Percentiles rank a stretch among this genome's conserved stretches.
phyloP scores from a whole-genome alignment of 2,797 vertebrate genomes.

The Leptatherina wallacei region DNA sequence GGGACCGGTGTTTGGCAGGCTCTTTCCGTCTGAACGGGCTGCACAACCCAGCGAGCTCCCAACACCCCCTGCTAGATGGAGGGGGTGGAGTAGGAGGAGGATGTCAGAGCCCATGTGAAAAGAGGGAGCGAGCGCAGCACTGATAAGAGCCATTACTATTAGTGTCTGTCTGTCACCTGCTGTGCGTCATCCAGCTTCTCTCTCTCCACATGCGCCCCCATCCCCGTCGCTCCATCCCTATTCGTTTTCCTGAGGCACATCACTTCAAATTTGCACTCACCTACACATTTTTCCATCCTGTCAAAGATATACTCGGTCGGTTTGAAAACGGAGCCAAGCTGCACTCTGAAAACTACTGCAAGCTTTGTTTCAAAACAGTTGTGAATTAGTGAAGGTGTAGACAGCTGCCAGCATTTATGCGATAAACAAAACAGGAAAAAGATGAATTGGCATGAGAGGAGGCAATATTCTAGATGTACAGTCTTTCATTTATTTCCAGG shows the following conservation, averaged over 20 bases:
- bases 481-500: slow-evolving; percentile 55
- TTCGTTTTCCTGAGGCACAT: slow-evolving; percentile 78
- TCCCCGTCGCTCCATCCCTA: slow-evolving; percentile 72
- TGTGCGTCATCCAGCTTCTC: slow-evolving; percentile 79
- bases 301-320: slow-evolving; percentile 70
- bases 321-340: slow-evolving; percentile 62
- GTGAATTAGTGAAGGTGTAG: slow-evolving; percentile 72
- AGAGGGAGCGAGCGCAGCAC: slow-evolving; percentile 75
- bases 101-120: slow-evolving; percentile 81
- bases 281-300: slow-evolving; percentile 79
- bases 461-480: slow-evolving; percentile 49
- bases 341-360: slow-evolving; percentile 67
- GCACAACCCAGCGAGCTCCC: slow-evolving; percentile 76
- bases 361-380: slow-evolving; percentile 77
- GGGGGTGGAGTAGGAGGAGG: slow-evolving; percentile 82
- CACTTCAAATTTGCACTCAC: slow-evolving; percentile 81
- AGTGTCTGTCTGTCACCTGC: slow-evolving; percentile 86
- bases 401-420: slow-evolving; percentile 71
- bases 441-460: slow-evolving; percentile 62
- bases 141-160: slow-evolving; percentile 86
- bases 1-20: slow-evolving; percentile 82
- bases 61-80: slow-evolving; percentile 78
- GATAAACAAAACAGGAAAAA: slow-evolving; percentile 70
- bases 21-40: slow-evolving; percentile 79
- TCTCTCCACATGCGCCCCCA: slow-evolving; percentile 67